Percentiles rank a stretch among this genome's conserved stretches.
Evolutionary conservation across 1,140 invertebrate species (phyloP).

Genomic region (Pogonognathellus flavescens): DNA sequence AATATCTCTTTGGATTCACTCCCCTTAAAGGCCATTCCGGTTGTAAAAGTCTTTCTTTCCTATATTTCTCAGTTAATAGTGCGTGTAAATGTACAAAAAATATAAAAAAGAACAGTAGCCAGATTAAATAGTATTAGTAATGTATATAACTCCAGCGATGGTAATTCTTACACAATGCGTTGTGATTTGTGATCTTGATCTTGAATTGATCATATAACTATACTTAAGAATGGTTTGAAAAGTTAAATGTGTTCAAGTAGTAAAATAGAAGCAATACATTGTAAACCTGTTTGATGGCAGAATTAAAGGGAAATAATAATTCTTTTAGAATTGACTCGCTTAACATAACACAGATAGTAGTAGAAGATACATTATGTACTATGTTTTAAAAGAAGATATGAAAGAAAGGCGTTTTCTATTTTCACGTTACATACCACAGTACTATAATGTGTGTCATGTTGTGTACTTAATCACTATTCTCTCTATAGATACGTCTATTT

Average conservation of each 20-base stretch:
- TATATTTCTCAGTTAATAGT: no score
- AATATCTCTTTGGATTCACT: no score
- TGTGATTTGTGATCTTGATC: slow-evolving; percentile 37
- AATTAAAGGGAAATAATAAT: slow-evolving; percentile 28
- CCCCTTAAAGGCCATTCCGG: no score
- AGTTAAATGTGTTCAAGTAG: background rate
- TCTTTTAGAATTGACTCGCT: background rate
- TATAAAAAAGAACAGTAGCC: background rate
- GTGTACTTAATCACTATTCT: background rate
- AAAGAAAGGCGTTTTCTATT: slow-evolving; percentile 36
- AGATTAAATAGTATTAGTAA: background rate
- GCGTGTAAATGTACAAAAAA: background rate
- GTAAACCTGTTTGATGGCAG: background rate
- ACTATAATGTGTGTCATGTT: background rate
- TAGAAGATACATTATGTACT: background rate
- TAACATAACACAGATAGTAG: background rate
- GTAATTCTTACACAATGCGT: background rate
- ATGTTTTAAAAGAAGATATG: background rate
- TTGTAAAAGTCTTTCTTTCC: no score
- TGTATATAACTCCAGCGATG: background rate
- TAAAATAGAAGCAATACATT: background rate
- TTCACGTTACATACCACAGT: background rate
- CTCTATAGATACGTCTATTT: background rate
- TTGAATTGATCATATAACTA: slow-evolving; percentile 24
- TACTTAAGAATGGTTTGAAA: background rate